Evolutionary conservation across 2,797 vertebrate species (phyloP).

Genomic region (Danio tinwini): DNA sequence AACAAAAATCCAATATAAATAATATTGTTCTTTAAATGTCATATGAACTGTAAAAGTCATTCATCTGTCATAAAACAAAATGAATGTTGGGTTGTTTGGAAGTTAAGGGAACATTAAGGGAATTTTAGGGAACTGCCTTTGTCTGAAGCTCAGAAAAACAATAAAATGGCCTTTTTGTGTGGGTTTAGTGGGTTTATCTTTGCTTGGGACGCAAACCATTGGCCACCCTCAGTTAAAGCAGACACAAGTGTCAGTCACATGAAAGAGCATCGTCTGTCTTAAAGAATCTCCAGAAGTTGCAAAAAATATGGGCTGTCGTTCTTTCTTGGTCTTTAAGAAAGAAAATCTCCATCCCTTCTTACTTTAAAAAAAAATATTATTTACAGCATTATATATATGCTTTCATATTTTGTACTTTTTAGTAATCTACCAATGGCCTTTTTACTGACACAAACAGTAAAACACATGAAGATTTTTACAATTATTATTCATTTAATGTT

Average conservation of each 20-base stretch:
- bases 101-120: background rate
- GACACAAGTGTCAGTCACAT: conserved; percentile 1
- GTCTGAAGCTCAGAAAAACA: background rate
- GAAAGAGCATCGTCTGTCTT: background rate
- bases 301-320: background rate
- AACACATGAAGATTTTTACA: too few relatives aligned
- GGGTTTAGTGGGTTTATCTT: conserved; percentile 15
- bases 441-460: too few relatives aligned
- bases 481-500: too few relatives aligned
- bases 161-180: background rate
- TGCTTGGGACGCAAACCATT: background rate
- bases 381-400: background rate
- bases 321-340: background rate
- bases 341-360: background rate
- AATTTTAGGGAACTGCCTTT: conserved; percentile 1
- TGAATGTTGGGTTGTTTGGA: conserved; percentile 12
- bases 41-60: conserved; percentile 8
- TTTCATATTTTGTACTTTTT: background rate
- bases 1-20: background rate
- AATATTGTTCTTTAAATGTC: conserved; percentile 8
- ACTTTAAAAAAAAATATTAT: background rate
- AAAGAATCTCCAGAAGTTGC: background rate
- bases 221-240: background rate
- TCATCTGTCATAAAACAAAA: background rate
- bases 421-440: background rate